A percentile compares a stretch with the other conserved stretches of the same genome.
phyloP scores from a whole-genome alignment of 2,888 invertebrate species.

The Lepidocyrtoides sp. region DNA sequence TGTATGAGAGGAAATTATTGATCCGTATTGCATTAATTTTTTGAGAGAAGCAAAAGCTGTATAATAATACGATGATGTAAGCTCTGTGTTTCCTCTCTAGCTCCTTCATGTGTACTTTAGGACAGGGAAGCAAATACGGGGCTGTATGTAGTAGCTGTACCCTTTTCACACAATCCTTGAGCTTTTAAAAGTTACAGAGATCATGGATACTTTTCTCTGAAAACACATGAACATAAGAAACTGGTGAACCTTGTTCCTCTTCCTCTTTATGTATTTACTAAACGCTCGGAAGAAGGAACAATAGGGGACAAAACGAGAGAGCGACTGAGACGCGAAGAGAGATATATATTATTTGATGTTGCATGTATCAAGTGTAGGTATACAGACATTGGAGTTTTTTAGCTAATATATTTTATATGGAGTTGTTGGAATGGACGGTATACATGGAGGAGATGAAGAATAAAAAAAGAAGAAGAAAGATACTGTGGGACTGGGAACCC shows the following conservation, averaged over 20 bases:
- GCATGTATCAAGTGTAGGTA: too few species aligned
- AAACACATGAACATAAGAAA: background rate
- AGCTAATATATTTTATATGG: too few species aligned
- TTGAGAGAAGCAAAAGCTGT: too few species aligned
- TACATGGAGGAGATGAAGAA: slow-evolving; percentile 6
- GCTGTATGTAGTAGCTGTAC: background rate
- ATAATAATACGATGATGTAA: too few species aligned
- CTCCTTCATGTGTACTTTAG: background rate
- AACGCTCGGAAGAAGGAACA: slow-evolving; percentile 25
- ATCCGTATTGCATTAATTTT: too few species aligned
- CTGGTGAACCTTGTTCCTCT: slow-evolving; percentile 6
- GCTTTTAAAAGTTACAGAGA: background rate
- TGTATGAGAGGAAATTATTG: too few species aligned
- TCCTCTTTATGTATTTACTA: slow-evolving; percentile 32
- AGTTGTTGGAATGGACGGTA: background rate
- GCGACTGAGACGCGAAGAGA: too few species aligned
- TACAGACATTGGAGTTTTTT: background rate
- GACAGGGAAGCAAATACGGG: background rate
- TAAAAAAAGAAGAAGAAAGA: background rate
- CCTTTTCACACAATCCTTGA: background rate
- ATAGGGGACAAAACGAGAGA: slow-evolving; percentile 16
- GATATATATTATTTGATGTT: background rate
- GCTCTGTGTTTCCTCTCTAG: too few species aligned
- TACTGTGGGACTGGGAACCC: background rate
- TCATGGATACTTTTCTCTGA: slow-evolving; percentile 7